phyloP scores from a whole-genome alignment of 2,797 vertebrate genomes.

The Sebastes flavidus region DNA sequence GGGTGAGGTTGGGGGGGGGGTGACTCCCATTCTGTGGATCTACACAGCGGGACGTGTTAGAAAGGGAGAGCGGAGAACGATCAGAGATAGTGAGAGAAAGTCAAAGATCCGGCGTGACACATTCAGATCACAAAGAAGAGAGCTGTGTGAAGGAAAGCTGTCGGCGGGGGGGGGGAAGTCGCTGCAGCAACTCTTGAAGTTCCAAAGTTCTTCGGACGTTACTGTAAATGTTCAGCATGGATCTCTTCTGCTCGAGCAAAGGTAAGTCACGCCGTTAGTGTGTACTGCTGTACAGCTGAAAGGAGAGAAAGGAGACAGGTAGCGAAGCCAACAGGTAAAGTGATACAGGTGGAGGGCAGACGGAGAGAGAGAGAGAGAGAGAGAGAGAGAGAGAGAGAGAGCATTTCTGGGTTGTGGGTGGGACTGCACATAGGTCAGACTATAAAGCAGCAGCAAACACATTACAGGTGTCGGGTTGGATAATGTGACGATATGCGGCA shows the following conservation, averaged over 20 bases:
- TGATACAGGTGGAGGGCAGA: constrained; percentile 66
- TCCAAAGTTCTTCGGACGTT: constrained; percentile 49
- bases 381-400: constrained; percentile 9
- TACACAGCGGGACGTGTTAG: constrained; percentile 63
- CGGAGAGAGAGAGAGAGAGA: neutral
- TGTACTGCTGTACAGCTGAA: constrained; percentile 13
- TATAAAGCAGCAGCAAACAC: constrained; percentile 30
- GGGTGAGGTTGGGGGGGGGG: constrained; percentile 29
- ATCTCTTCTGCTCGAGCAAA: constrained; percentile 79
- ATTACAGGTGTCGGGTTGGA: constrained; percentile 27
- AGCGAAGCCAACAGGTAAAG: constrained; percentile 51
- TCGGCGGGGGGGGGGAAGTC: neutral
- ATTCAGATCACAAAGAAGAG: constrained; percentile 35
- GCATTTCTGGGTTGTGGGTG: constrained; percentile 31
- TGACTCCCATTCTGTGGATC: constrained; percentile 64
- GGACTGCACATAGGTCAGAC: constrained; percentile 34
- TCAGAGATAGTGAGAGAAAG: constrained; percentile 43
- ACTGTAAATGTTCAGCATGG: constrained; percentile 65
- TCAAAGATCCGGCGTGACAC: constrained; percentile 38
- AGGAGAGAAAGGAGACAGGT: constrained; percentile 37
- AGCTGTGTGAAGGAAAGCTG: constrained; percentile 1
- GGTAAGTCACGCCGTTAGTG: constrained; percentile 71
- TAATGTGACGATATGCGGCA: neutral
- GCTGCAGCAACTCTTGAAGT: constrained; percentile 4
- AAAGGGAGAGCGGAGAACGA: constrained; percentile 51